A percentile compares a stretch with the other conserved stretches of the same genome.
These are phyloP conservation scores for Achroia grisella DNA, from an alignment of 1,140 invertebrate species.

Conservation along the genomic window DNA sequence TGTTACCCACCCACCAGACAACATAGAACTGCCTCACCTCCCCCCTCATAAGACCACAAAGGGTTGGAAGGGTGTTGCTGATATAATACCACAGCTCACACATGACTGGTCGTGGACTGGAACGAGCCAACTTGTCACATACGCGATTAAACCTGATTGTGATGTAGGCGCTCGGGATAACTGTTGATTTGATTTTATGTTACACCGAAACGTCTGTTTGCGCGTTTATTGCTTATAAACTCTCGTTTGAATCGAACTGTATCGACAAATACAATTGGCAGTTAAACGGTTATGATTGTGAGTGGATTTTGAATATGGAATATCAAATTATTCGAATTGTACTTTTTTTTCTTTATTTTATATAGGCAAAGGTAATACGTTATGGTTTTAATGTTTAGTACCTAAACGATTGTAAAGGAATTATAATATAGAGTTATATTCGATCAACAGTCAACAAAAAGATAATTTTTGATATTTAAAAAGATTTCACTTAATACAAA, in stretches of 20 bases:
- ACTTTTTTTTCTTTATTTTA: background rate
- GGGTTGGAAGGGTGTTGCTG: constrained; percentile 6
- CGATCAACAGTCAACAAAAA: no score
- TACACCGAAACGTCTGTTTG: constrained; percentile 67
- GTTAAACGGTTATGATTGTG: constrained; percentile 67
- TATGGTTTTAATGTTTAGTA: no score
- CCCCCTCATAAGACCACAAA: constrained; percentile 6
- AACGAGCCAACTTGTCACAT: constrained; percentile 69
- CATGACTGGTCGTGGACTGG: constrained; percentile 27
- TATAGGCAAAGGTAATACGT: no score
- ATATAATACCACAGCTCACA: constrained; percentile 13
- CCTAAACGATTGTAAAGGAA: no score
- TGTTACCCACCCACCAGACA: constrained; percentile 33
- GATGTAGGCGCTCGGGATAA: constrained; percentile 70
- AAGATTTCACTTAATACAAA: no score
- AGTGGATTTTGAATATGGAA: constrained; percentile 29
- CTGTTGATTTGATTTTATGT: constrained; percentile 72
- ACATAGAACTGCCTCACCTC: constrained; percentile 19
- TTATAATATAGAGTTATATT: no score
- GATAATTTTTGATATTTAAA: no score
- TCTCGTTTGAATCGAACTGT: constrained; percentile 57
- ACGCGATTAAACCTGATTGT: constrained; percentile 70
- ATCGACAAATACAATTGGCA: constrained; percentile 60
- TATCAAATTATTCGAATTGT: constrained; percentile 12
- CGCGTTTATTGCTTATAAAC: constrained; percentile 69